Percentiles rank a stretch among this genome's conserved stretches.
phyloP scores from a whole-genome alignment of 2,888 invertebrate species.

The Stomorhina lunata region DNA sequence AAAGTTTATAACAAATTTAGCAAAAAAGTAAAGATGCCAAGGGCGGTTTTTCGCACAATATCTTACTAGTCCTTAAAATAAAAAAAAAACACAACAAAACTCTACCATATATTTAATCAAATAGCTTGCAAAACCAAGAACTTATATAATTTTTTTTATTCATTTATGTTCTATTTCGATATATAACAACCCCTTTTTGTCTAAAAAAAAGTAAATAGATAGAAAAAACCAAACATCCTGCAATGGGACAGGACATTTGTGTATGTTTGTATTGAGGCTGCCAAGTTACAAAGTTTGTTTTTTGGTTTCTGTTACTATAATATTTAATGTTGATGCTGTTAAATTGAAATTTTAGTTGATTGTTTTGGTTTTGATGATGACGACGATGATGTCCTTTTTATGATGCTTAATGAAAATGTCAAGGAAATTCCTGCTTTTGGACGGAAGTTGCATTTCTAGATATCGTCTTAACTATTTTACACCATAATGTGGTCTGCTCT shows the following conservation, averaged over 20 bases:
- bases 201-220: slow-evolving; percentile 12
- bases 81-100: background rate
- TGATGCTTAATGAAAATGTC: slow-evolving; percentile 77
- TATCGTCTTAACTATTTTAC: slow-evolving; percentile 77
- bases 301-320: background rate
- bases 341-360: slow-evolving; percentile 33
- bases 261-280: background rate
- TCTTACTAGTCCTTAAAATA: slow-evolving; percentile 1
- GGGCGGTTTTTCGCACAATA: slow-evolving; percentile 61
- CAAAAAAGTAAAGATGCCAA: slow-evolving; percentile 35
- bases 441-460: slow-evolving; percentile 74
- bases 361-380: slow-evolving; percentile 55
- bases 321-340: slow-evolving; percentile 9
- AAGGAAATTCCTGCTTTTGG: slow-evolving; percentile 78
- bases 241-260: slow-evolving; percentile 41
- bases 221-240: slow-evolving; percentile 56
- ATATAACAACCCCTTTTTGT: slow-evolving; percentile 21
- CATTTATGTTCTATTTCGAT: slow-evolving; percentile 6
- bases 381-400: slow-evolving; percentile 58
- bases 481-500: slow-evolving; percentile 56
- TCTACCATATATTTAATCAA: background rate
- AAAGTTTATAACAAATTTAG: slow-evolving; percentile 27
- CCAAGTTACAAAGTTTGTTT: slow-evolving; percentile 36
- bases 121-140: slow-evolving; percentile 23
- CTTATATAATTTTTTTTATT: background rate